These are phyloP conservation scores for Drosophila azteca DNA, from an alignment of 1,140 invertebrate species.

Conservation along the genomic window DNA sequence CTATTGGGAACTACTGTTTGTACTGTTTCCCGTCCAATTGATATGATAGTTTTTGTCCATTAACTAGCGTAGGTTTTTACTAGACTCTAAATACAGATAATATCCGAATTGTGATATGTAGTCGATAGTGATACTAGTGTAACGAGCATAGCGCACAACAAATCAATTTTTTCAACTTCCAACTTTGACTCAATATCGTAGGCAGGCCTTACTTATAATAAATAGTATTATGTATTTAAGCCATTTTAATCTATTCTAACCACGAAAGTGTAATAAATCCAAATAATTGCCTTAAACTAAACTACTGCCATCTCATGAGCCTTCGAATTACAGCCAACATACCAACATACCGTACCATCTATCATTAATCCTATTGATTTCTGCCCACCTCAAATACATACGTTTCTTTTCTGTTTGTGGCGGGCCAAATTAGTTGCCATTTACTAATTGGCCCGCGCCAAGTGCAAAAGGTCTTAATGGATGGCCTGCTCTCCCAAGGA, in stretches of 20 bases:
- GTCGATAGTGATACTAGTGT: conserved; percentile 45
- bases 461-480: conserved; percentile 8
- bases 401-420: conserved; percentile 24
- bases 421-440: conserved; percentile 51
- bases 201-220: conserved; percentile 2
- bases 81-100: conserved; percentile 57
- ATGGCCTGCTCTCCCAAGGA: conserved; percentile 25
- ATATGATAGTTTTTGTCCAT: conserved; percentile 15
- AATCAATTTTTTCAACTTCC: conserved; percentile 57
- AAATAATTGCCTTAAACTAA: conserved; percentile 55
- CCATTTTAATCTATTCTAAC: conserved; percentile 49
- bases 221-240: conserved; percentile 12
- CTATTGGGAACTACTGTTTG: conserved; percentile 25
- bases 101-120: conserved; percentile 78
- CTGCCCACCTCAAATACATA: conserved; percentile 14
- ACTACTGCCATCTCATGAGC: conserved; percentile 26
- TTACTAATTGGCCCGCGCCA: conserved; percentile 40
- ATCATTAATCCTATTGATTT: conserved; percentile 54
- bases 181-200: conserved; percentile 32
- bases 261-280: conserved; percentile 30
- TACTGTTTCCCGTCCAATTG: conserved; percentile 30
- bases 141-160: conserved; percentile 70
- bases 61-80: conserved; percentile 66
- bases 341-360: not conserved
- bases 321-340: conserved; percentile 30